Evolutionary conservation across 2,797 vertebrate species (phyloP).

Genomic region (Thamnophis elegans): DNA sequence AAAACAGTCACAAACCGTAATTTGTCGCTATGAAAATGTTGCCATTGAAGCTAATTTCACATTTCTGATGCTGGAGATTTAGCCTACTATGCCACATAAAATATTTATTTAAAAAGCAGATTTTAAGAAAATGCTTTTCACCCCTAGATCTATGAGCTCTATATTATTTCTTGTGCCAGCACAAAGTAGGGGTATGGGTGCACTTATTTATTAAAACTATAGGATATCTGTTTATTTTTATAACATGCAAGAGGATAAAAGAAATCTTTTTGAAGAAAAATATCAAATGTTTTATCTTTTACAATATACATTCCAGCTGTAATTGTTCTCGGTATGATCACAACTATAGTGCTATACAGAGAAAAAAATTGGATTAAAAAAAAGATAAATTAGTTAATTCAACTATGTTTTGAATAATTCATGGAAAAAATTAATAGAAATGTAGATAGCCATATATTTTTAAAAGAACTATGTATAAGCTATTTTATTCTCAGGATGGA

Average conservation of each 20-base stretch:
- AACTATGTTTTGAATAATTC: constrained; percentile 58
- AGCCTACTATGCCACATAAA: constrained; percentile 44
- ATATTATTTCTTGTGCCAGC: constrained; percentile 58
- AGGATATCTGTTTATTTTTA: constrained; percentile 81
- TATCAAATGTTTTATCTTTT: constrained; percentile 53
- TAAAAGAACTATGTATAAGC: constrained; percentile 41
- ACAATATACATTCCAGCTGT: constrained; percentile 67
- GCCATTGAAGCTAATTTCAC: constrained; percentile 49
- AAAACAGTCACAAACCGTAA: constrained; percentile 13
- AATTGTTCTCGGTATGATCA: constrained; percentile 47
- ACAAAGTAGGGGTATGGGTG: constrained; percentile 64
- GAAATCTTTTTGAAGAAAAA: constrained; percentile 52
- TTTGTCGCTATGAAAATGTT: constrained; percentile 55
- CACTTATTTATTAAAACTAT: constrained; percentile 80
- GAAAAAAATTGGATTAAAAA: constrained; percentile 49
- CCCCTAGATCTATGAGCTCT: constrained; percentile 46
- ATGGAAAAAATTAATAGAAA: constrained; percentile 53
- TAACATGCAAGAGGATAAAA: constrained; percentile 56
- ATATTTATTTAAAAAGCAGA: constrained; percentile 47
- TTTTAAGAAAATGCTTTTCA: constrained; percentile 45
- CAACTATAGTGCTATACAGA: constrained; percentile 54
- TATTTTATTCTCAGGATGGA: constrained; percentile 50
- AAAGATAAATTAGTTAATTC: constrained; percentile 43
- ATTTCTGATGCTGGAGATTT: constrained; percentile 37
- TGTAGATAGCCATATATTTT: constrained; percentile 57